Evolutionary conservation across 2,113 vertebrate species (phyloP).

Genomic region (Tachuris rubrigastra): DNA sequence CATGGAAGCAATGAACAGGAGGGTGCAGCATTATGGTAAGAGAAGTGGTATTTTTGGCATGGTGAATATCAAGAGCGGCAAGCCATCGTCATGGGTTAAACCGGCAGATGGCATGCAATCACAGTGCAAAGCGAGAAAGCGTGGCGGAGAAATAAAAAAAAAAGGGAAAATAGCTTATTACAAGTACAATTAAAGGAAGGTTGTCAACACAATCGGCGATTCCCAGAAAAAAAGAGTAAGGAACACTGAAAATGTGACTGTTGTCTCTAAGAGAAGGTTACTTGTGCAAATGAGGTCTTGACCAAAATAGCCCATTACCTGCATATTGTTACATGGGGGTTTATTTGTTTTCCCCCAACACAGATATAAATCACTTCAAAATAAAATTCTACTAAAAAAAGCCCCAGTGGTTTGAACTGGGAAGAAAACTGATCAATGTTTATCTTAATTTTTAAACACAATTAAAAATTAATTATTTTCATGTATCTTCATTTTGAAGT

Average conservation of each 20-base stretch:
- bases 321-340: neutral
- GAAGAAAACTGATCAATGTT: neutral
- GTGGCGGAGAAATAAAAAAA: conserved; percentile 89
- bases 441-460: neutral
- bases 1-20: conserved; percentile 92
- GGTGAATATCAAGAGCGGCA: conserved; percentile 93
- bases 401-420: neutral
- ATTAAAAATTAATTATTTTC: neutral
- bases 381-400: neutral
- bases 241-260: conserved; percentile 2
- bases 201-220: conserved; percentile 90
- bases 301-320: neutral
- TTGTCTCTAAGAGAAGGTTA: conserved; percentile 18
- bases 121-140: conserved; percentile 96
- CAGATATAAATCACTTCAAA: neutral
- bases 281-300: neutral
- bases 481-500: neutral
- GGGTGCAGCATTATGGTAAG: conserved; percentile 97
- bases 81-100: conserved; percentile 96
- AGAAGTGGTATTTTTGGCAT: conserved; percentile 89
- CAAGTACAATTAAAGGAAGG: conserved; percentile 93
- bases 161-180: conserved; percentile 97
- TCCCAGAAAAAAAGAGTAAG: conserved; percentile 83
- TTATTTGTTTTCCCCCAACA: neutral
- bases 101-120: conserved; percentile 98